Percentiles rank a stretch among this genome's conserved stretches.
phyloP scores from a whole-genome alignment of 2,113 vertebrate species.

The Cryptoleucopteryx plumbea region DNA sequence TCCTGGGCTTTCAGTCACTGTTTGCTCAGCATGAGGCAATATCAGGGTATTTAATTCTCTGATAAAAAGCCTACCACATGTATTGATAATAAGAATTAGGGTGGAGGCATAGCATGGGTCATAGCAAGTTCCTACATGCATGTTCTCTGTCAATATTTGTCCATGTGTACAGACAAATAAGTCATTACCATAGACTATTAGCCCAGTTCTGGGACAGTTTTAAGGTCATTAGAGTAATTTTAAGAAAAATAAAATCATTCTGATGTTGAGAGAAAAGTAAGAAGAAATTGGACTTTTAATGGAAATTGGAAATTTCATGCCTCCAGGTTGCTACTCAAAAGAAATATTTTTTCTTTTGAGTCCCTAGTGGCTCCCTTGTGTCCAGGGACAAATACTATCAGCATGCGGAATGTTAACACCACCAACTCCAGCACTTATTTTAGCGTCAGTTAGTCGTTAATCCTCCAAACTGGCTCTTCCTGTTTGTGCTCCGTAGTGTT shows the following conservation, averaged over 20 bases:
- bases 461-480: not conserved
- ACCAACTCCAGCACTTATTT: not conserved
- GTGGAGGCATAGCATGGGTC: not conserved
- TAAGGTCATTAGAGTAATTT: not conserved
- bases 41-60: not conserved
- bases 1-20: not conserved
- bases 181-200: not conserved
- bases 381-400: not conserved
- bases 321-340: accelerated
- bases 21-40: not conserved
- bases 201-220: not conserved
- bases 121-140: not conserved
- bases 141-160: conserved; percentile 13
- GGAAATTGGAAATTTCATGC: not conserved
- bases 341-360: not conserved
- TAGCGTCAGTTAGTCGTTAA: not conserved
- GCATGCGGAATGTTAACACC: not conserved
- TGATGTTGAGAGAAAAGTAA: not conserved
- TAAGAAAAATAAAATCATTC: not conserved
- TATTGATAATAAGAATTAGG: not conserved
- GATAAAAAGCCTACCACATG: not conserved
- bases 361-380: not conserved
- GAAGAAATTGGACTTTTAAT: not conserved
- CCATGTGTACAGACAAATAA: not conserved
- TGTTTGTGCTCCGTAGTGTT: not conserved